Base-by-base conservation (phyloP, 2,888 invertebrate species). In the Lagria hirta region DNA sequence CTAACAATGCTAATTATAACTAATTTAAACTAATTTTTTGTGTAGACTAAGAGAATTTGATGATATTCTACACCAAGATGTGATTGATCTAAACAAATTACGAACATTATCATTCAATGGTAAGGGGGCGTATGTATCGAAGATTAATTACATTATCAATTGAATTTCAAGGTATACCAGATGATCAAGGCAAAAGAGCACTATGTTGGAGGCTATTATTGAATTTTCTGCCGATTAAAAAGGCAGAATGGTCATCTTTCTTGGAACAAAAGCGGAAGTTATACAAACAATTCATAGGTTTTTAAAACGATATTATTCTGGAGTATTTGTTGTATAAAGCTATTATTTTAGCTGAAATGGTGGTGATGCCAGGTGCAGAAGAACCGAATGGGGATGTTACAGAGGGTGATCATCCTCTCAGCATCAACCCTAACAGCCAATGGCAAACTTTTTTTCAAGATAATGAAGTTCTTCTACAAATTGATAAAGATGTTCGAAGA, bases 381-480 rank as follows among this genome's bases (percentile, higher is more conserved):
- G 80, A 75, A 42, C 69, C 74, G 10, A 75, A 76, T 55, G 80
- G 80, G 1, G 82, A 82, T 60, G 80, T 80, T 5, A 80, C 80
- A 2, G 62, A 73, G 33, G 76, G 76, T 21, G 92, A 93, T 70
- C 90, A 99, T 80, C 99, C 98, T 0, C 73, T 99, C 34, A 96
- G 90, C 69, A 85, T 89, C n/a, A 91, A 89, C 60, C 95, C 97
- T 0, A 89, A 92, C 56, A 96, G 96, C 67, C 86, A 92, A 29
- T 99, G 99, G 99, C 86, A 86, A 60, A 86, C 86, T 2, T 98
- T 86, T 71, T 99, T 99, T 72, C 91, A 88, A 69, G 98, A 99
- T 70, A 99, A 99, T 71, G 96, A 98, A 74, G 94, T 97, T 45
- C 74, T 99, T 22, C 73, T 96, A 24, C 99, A 99, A 77, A 98